Base-by-base conservation (phyloP, 2,113 vertebrate species). In the Prionailurus viverrinus region DNA sequence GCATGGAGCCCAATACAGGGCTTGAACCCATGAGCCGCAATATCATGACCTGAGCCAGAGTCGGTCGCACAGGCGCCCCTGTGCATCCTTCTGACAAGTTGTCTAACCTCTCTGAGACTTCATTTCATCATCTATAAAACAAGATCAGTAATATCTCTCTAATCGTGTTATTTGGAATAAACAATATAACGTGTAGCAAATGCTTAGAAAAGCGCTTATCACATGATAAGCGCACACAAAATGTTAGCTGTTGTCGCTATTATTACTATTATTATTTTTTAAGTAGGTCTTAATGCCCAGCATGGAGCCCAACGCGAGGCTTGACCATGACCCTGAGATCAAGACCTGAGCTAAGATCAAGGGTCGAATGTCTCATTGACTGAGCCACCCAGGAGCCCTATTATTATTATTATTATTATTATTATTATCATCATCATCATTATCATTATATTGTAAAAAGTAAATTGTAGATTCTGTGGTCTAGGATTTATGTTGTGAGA, bases 191-290 rank as follows among this genome's bases (percentile, higher is more conserved):
- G 23, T n/a, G 81, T 68, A 58, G 41, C 73, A 65, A 91, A 53
- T 84, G 29, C 93, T 97, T 84, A 71, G 71, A 86, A 95, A 66
- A 93, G n/a, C 55, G 13, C 89, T 97, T 81, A 55, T 93, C 58
- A 58, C 19, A 15, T n/a, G 79, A 85, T 68, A 87, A 78, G 29
- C 65, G 53, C 8, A 27, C 39, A 86, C 12, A 71, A 92, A 76
- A 79, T 71, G 33, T 82, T 89, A 76, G 65, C 29, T 79, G 10
- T 53, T n/a, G n/a, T 53, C 80, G 5, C 31, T 48, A 82, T 74
- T 79, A 73, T 45, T 61, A 8, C 5, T 41, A 41, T 41, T 41
- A 41, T 41, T 41, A 5, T 45, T 45, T 14, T 61, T 61, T 61
- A 61, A 61, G 58, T 61, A 61, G 55, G 55, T 58, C 55, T 58